Base-by-base conservation (phyloP, 1,140 invertebrate genomes). In the Anastrepha ludens region DNA sequence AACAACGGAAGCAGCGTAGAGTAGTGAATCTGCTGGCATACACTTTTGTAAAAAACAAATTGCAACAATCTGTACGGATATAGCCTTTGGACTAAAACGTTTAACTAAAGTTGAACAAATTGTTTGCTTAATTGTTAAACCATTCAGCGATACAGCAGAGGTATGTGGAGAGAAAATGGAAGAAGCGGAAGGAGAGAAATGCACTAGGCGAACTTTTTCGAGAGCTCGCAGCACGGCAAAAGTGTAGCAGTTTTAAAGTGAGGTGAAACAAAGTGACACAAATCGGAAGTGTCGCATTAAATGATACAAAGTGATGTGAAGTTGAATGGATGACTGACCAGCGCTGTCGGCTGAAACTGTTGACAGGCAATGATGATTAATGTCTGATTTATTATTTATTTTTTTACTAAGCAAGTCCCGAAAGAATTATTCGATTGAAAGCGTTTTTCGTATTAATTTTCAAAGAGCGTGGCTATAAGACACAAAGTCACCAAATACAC, bases 81-180 rank as follows among this genome's bases (percentile, higher is more conserved):
- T 62, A 62, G 74, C 74, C 74, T 29, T 29, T 62, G 85, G 29
- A 39, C 62, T 64, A 64, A 59, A 87, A 78, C 67, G 87, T 87
- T 87, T 67, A 87, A 87, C 50, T 78, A 87, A 87, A 87, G 87
- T 87, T 87, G 67, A 78, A 87, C 87, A 87, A 87, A 74, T 87
- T 81, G 87, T 87, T 64, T 74, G 41, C 64, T 87, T 87, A 87
- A 87, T 87, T 87, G 87, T 81, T 87, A 87, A 87, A 81, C 87
- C 47, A 87, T 87, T 65, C 87, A 87, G 47, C 70, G 50, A n/a
- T 5, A 86, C 62, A 29, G 39, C 47, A 17, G 15, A 29, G 29
- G 29, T 29, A 29, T 29, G 41, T 74, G 47, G n/a, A 15, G 41
- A 55, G 50, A 81, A 6, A 15, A 50, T 55, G 67, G 17, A 41